phyloP scores from a whole-genome alignment of 1,140 invertebrate species.

The Bombus impatiens region DNA sequence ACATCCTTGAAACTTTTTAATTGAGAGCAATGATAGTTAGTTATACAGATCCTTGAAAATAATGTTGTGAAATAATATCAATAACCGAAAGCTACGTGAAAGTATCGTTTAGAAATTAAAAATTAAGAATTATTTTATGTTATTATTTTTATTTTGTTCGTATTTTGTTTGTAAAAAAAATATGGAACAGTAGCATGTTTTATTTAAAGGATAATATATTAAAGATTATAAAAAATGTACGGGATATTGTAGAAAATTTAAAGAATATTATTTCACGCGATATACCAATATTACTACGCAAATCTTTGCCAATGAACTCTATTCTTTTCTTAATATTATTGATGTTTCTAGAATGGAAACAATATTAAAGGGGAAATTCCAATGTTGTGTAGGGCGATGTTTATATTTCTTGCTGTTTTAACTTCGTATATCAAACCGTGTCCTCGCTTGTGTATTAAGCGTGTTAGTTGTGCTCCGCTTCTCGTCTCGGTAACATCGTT shows the following conservation, averaged over 20 bases:
- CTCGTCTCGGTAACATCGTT: constrained; percentile 8
- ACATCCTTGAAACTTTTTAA: background rate
- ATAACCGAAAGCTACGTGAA: too few relatives aligned
- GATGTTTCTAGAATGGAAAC: too few relatives aligned
- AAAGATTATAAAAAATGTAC: too few relatives aligned
- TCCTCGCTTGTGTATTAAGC: background rate
- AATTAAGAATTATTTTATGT: too few relatives aligned
- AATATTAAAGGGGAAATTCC: too few relatives aligned
- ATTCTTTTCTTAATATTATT: too few relatives aligned
- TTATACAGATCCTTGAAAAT: background rate
- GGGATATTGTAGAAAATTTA: too few relatives aligned
- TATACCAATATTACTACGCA: too few relatives aligned
- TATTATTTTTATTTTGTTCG: too few relatives aligned
- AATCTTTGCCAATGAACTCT: too few relatives aligned
- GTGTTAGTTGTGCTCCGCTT: background rate
- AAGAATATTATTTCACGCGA: too few relatives aligned
- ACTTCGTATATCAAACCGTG: background rate
- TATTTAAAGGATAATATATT: background rate
- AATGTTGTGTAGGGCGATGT: background rate
- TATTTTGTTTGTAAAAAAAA: background rate
- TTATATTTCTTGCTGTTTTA: background rate
- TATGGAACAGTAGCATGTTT: background rate
- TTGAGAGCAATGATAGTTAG: background rate
- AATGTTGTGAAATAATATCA: background rate
- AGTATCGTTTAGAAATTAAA: too few relatives aligned